Conservation (phyloP, 2,113 vertebrate species). For the Nothoprocta pentlandii region DNA sequence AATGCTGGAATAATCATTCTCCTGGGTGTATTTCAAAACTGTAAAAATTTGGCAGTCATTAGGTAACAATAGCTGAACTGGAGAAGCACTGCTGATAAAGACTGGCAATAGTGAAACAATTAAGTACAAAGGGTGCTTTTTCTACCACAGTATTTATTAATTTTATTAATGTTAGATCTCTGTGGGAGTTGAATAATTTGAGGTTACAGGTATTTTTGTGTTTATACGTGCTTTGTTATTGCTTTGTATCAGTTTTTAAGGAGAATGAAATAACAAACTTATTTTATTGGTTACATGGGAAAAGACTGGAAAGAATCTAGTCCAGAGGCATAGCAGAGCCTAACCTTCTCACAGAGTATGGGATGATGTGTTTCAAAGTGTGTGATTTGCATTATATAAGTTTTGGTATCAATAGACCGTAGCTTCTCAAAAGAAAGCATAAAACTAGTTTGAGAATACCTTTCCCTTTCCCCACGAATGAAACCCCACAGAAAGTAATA, state of each 20-base stretch:
- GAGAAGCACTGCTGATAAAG: not conserved
- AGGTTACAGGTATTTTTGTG: not conserved
- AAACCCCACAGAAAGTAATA: not conserved
- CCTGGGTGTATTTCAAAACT: not conserved
- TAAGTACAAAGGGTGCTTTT: not conserved
- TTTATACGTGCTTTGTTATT: not conserved
- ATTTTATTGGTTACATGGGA: not conserved
- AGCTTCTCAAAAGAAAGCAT: not conserved
- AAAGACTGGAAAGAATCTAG: not conserved
- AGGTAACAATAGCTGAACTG: not conserved
- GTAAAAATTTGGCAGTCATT: not conserved
- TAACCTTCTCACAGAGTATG: not conserved
- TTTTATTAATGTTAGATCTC: not conserved
- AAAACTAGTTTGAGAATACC: not conserved
- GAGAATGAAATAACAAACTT: not conserved
- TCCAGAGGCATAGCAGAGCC: not conserved
- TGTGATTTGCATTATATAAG: not conserved
- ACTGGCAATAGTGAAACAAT: not conserved
- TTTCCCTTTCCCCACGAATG: not conserved
- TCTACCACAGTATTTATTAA: not conserved
- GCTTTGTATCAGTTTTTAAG: not conserved
- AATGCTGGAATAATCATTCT: not conserved
- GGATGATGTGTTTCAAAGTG: not conserved
- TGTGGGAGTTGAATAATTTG: not conserved
- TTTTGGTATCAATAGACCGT: not conserved